phyloP scores from a whole-genome alignment of 1,140 invertebrate species.

The Panagrolaimus sp. region DNA sequence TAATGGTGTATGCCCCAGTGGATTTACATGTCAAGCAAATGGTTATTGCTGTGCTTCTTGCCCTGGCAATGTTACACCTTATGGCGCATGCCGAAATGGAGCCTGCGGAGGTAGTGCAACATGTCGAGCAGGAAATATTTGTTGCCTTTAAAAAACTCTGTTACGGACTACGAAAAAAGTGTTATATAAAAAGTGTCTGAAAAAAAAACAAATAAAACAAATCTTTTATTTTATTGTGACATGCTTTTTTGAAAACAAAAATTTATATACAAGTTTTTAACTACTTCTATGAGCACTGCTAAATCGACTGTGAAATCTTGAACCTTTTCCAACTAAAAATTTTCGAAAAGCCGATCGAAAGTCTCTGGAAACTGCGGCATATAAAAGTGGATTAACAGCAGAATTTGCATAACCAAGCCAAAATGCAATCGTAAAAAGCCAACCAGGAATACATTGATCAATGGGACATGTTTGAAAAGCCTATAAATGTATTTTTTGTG shows the following conservation, averaged over 20 bases:
- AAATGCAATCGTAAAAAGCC: conserved; percentile 55
- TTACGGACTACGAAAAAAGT: neutral
- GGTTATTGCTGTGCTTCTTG: conserved; percentile 39
- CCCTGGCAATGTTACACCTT: conserved; percentile 32
- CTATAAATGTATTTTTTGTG: conserved; percentile 36
- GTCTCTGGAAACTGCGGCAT: conserved; percentile 82
- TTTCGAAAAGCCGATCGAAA: conserved; percentile 86
- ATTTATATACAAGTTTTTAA: conserved; percentile 9
- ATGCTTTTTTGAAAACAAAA: neutral
- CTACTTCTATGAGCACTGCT: conserved; percentile 7
- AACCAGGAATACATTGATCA: conserved; percentile 45
- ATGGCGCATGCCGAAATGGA: conserved; percentile 28
- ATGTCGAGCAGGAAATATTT: conserved; percentile 39
- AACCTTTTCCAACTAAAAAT: conserved; percentile 64
- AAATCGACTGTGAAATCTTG: conserved; percentile 31
- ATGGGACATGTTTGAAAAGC: conserved; percentile 50
- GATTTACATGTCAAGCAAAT: conserved; percentile 34
- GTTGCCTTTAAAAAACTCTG: conserved; percentile 26
- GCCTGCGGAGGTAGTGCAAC: conserved; percentile 31
- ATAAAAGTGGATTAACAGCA: conserved; percentile 81
- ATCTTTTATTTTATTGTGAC: neutral
- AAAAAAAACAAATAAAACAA: neutral
- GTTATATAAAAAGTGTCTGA: neutral
- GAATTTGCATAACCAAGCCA: conserved; percentile 91
- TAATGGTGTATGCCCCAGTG: conserved; percentile 29